Percentiles rank a stretch among this genome's conserved stretches.
Evolutionary conservation across 2,797 vertebrate genomes (phyloP).

Genomic region (Gymnothorax javanicus): DNA sequence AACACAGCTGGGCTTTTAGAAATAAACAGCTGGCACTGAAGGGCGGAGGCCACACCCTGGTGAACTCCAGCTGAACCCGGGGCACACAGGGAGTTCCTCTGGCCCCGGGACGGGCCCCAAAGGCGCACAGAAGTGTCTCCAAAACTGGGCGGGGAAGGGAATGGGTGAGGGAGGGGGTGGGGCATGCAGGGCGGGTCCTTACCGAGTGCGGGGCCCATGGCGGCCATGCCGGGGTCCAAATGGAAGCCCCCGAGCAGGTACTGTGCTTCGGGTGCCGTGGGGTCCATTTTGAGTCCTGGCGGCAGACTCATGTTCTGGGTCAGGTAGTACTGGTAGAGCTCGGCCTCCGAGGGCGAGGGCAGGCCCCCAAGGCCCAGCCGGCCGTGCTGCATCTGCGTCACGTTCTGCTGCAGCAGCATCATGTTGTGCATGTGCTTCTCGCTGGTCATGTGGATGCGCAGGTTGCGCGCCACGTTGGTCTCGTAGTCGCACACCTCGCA

Average conservation of each 20-base stretch:
- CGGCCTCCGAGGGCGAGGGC: constrained; percentile 91
- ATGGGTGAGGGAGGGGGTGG: neutral
- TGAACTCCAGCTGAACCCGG: constrained; percentile 39
- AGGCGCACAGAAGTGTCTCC: neutral
- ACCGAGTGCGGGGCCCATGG: constrained; percentile 90
- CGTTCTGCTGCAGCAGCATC: constrained; percentile 98
- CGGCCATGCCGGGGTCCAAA: constrained; percentile 87
- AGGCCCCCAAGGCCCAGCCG: constrained; percentile 89
- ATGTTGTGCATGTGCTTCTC: constrained; percentile 99
- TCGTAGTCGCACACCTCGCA: constrained; percentile 99
- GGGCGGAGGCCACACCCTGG: constrained; percentile 30
- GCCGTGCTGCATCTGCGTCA: constrained; percentile 92
- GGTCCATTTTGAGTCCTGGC: constrained; percentile 89
- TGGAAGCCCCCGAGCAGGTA: constrained; percentile 95
- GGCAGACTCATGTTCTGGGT: constrained; percentile 96
- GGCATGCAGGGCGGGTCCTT: constrained; percentile 45
- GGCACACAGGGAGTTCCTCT: neutral
- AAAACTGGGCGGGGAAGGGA: neutral
- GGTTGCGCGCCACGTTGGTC: constrained; percentile 96
- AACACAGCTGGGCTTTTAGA: constrained; percentile 35
- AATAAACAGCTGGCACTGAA: constrained; percentile 33
- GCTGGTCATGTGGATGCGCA: constrained; percentile 99
- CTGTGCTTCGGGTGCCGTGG: constrained; percentile 83
- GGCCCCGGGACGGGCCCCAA: neutral
- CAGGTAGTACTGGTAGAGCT: constrained; percentile 99